Conservation (phyloP, 2,113 vertebrate genomes). For the Crotalus viridis region DNA sequence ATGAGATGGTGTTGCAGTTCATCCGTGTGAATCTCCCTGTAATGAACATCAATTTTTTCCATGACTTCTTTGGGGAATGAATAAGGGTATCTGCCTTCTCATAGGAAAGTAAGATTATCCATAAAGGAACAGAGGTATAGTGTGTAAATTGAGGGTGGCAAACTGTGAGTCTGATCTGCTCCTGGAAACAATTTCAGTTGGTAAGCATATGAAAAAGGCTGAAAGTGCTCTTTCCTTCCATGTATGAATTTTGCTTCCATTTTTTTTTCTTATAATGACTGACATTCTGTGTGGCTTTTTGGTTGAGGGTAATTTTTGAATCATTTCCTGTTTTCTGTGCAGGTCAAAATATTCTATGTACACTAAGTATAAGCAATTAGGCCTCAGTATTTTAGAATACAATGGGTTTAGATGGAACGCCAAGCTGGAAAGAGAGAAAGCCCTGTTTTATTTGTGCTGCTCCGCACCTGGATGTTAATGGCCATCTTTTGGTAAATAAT, state of each 20-base stretch:
- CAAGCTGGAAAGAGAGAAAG: slow-evolving; percentile 21
- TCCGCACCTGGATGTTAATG: slow-evolving; percentile 1
- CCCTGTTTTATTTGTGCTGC: neutral
- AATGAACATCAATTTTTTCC: neutral
- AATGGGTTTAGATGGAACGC: neutral
- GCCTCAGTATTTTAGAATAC: neutral
- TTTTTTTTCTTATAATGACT: neutral
- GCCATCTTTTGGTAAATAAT: slow-evolving; percentile 8
- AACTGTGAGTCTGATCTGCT: neutral
- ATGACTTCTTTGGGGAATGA: neutral
- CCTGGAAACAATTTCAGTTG: neutral
- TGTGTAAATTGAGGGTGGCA: neutral
- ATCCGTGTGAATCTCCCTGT: neutral
- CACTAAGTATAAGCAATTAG: neutral
- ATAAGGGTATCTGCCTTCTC: neutral
- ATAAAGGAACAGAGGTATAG: neutral
- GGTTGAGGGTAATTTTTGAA: neutral
- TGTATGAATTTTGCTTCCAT: neutral
- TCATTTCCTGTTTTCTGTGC: neutral
- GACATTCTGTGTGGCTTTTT: neutral
- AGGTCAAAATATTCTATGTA: neutral
- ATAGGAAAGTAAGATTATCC: neutral
- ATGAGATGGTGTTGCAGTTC: too few species aligned
- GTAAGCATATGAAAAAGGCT: neutral
- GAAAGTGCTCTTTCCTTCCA: neutral